Evolutionary conservation across 2,888 invertebrate genomes (phyloP), one percentile per base, ranked within the genome.

Genomic region (Chymomyza caudatula): DNA sequence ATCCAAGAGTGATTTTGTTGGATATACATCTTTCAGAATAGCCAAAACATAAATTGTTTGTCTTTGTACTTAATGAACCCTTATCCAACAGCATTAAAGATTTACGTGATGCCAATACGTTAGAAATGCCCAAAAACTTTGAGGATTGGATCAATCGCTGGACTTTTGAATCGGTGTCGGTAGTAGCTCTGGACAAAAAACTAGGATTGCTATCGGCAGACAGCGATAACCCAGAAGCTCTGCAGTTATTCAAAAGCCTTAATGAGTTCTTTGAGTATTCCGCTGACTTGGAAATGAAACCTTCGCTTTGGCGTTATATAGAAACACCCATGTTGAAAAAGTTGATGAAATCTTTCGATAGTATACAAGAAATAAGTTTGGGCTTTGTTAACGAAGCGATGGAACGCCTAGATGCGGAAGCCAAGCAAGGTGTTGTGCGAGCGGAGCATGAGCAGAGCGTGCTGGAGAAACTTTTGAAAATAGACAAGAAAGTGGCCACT

Each of bases 401-500:
- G 44, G 72, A 85, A 17, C 81, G 86, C 0, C 66, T 88, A 51
- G 74, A 82, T n/a, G 67, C 78, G 4, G 82, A 87, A 55, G 67
- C 64, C 13, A 74, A 87, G 22, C 73, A 71, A 19, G 65, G 67
- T 29, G 71, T 78, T 37, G 65, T 78, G 63, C 72, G 73, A 59
- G 62, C 65, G 47, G 72, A 72, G 13, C 62, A 59, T 22, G 77
- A 91, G 17, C 87, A 90, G 19, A 94, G 94, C 81, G 91, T 94
- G 13, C 89, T 95, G 61, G 93, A 94, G 86, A 92, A 92, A 76
- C 85, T 95, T 15, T 87, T 94, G 51, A 92, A 91, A 53, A 91
- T 93, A 37, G 93, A 94, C 75, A 91, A 92, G 66, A 92, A 91
- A 80, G 91, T 93, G 3, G 94, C 94, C 0, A 85, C 92, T 17